Percentiles rank a stretch among this genome's conserved stretches.
phyloP scores from a whole-genome alignment of 2,797 vertebrate genomes.

The Coendou prehensilis region DNA sequence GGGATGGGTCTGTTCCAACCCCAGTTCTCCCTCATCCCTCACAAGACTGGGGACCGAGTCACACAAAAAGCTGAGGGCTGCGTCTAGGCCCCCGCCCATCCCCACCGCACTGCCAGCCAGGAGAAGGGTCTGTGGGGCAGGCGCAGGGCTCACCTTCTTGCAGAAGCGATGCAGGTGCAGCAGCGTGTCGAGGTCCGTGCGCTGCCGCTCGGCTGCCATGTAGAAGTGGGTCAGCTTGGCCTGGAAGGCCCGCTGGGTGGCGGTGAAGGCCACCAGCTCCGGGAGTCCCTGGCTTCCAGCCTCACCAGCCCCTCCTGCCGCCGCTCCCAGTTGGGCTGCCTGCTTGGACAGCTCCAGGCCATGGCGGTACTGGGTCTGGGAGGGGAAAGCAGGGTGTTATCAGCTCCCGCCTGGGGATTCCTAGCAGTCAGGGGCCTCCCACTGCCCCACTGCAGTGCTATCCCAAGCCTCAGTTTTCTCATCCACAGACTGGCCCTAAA shows the following conservation, averaged over 20 bases:
- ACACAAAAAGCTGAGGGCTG: fast-evolving
- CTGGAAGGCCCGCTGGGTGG: slow-evolving; percentile 90
- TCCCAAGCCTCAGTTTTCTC: slow-evolving; percentile 16
- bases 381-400: background rate
- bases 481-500: background rate
- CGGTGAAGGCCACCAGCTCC: slow-evolving; percentile 90
- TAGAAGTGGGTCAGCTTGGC: slow-evolving; percentile 92
- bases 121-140: fast-evolving
- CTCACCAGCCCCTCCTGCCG: slow-evolving; percentile 84
- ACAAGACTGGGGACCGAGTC: fast-evolving
- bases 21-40: background rate
- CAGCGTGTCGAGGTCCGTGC: slow-evolving; percentile 90
- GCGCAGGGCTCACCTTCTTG: slow-evolving; percentile 90
- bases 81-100: fast-evolving
- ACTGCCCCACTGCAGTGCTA: fast-evolving
- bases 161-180: slow-evolving; percentile 91
- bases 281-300: slow-evolving; percentile 82
- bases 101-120: fast-evolving
- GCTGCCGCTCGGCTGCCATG: slow-evolving; percentile 90
- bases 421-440: background rate
- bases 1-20: background rate
- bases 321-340: slow-evolving; percentile 88
- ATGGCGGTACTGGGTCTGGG: slow-evolving; percentile 91
- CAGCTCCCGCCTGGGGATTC: background rate
- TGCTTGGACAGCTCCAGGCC: slow-evolving; percentile 91